phyloP scores from a whole-genome alignment of 2,797 vertebrate genomes.

The Hypotaenidia okinawae region DNA sequence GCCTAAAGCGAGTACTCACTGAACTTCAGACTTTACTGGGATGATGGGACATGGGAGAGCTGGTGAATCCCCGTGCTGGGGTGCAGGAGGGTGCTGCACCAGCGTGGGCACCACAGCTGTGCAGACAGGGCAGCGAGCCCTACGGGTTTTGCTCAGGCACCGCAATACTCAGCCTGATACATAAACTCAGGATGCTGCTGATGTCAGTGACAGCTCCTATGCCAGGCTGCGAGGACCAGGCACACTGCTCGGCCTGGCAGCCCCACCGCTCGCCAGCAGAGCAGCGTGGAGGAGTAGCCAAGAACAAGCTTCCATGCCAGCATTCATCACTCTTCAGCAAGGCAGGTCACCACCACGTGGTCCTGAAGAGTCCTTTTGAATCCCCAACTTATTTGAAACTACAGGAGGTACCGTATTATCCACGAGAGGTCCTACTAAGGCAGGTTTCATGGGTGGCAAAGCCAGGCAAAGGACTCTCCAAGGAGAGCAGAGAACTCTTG shows the following conservation, averaged over 20 bases:
- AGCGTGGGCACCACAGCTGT: not conserved
- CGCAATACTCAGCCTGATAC: not conserved
- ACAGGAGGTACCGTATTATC: not conserved
- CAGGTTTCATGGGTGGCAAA: not conserved
- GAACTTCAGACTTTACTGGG: not conserved
- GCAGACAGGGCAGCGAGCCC: not conserved
- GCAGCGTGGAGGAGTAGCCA: fast-evolving
- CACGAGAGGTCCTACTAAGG: not conserved
- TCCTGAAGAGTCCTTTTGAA: not conserved
- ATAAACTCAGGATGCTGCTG: fast-evolving
- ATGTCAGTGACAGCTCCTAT: fast-evolving
- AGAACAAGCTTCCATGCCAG: not conserved
- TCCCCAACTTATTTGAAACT: not conserved
- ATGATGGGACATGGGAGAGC: fast-evolving
- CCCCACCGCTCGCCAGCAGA: fast-evolving
- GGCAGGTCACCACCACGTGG: not conserved
- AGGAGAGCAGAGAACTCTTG: not conserved
- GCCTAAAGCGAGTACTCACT: not conserved
- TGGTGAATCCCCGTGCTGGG: fast-evolving
- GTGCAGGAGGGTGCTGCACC: not conserved
- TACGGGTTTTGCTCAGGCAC: not conserved
- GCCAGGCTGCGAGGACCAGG: not conserved
- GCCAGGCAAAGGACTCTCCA: not conserved
- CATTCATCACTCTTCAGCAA: not conserved
- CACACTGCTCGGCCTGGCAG: not conserved